A percentile compares a stretch with the other conserved stretches of the same genome.
phyloP scores from a whole-genome alignment of 2,797 vertebrate genomes.

The Melanotaenia parkinsoni region DNA sequence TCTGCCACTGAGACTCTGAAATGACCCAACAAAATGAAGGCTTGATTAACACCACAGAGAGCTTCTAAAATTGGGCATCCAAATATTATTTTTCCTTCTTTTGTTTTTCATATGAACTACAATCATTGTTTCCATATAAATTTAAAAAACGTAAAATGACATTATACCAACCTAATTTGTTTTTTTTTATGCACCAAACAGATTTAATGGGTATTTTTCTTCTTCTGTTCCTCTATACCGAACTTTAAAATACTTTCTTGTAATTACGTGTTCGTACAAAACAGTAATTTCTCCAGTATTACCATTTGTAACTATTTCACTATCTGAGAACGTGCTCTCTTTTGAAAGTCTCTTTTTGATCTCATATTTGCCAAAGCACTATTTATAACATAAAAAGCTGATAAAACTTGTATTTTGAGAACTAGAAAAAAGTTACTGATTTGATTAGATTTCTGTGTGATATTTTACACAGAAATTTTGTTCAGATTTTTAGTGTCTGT shows the following conservation, averaged over 20 bases:
- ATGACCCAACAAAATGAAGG: background rate
- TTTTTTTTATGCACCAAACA: background rate
- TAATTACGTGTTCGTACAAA: too few relatives aligned
- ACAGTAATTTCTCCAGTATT: too few relatives aligned
- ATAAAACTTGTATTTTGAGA: too few relatives aligned
- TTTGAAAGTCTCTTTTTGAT: too few relatives aligned
- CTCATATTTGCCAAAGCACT: too few relatives aligned
- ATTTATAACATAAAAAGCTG: too few relatives aligned
- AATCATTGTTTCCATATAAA: background rate
- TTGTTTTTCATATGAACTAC: background rate
- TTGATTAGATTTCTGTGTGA: background rate
- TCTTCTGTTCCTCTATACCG: background rate
- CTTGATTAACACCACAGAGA: background rate
- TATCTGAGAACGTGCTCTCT: too few relatives aligned
- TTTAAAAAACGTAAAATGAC: background rate
- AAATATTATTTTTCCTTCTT: background rate
- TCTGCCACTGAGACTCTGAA: background rate
- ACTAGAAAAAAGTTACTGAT: background rate
- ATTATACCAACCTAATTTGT: background rate
- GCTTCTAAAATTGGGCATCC: background rate
- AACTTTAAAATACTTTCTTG: too few relatives aligned
- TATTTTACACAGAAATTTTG: background rate
- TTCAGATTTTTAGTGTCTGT: background rate
- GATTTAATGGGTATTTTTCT: background rate
- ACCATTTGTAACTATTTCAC: too few relatives aligned